Evolutionary conservation across 2,797 vertebrate species (phyloP).

Genomic region (Carcharodon carcharias): DNA sequence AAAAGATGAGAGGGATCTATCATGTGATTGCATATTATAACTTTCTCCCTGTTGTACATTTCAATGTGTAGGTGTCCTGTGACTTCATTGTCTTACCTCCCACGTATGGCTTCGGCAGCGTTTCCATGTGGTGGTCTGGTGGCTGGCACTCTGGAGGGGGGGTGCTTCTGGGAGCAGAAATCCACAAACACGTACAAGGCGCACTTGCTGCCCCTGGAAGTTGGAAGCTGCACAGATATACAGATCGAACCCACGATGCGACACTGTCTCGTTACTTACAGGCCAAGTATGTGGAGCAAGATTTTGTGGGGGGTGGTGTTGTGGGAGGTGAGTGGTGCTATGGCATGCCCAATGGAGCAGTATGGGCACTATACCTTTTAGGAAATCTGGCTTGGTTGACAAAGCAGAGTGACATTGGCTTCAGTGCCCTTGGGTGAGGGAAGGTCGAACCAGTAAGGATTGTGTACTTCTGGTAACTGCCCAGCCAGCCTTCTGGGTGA

Average conservation of each 20-base stretch:
- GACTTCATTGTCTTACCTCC: slow-evolving; percentile 80
- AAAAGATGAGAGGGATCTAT: neutral
- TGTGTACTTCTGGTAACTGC: neutral
- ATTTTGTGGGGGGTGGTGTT: neutral
- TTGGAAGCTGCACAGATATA: slow-evolving; percentile 75
- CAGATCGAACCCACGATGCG: slow-evolving; percentile 79
- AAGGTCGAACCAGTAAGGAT: neutral
- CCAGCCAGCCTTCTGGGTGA: neutral
- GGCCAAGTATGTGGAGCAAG: slow-evolving; percentile 66
- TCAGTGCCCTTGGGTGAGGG: neutral
- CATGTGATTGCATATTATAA: neutral
- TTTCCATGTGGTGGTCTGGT: slow-evolving; percentile 82
- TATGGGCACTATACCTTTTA: neutral
- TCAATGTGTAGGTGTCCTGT: slow-evolving; percentile 70
- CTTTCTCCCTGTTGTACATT: neutral
- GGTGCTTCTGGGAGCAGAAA: slow-evolving; percentile 84
- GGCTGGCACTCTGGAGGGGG: slow-evolving; percentile 81
- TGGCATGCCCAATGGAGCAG: no score
- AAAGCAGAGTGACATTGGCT: neutral
- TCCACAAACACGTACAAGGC: slow-evolving; percentile 64
- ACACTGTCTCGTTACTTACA: slow-evolving; percentile 85
- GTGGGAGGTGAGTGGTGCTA: neutral
- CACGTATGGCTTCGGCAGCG: slow-evolving; percentile 66
- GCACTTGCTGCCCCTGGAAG: slow-evolving; percentile 75
- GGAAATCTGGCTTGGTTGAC: neutral